Conservation (phyloP, 2,888 invertebrate genomes). For the Petrophora chlorosata region DNA sequence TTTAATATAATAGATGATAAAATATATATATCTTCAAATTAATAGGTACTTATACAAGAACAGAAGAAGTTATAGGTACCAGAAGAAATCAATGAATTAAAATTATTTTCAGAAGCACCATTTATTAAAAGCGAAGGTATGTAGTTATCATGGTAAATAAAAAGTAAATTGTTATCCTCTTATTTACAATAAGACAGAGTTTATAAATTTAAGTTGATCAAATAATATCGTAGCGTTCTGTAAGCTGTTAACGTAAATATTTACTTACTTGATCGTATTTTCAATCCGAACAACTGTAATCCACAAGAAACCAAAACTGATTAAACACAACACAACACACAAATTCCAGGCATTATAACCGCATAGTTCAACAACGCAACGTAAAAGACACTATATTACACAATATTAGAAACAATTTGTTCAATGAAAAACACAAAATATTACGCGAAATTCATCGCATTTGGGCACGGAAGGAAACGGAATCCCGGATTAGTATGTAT, state of each 20-base stretch:
- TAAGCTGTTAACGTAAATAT: slow-evolving; percentile 60
- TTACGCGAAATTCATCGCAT: slow-evolving; percentile 52
- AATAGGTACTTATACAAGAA: too few species aligned
- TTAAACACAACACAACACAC: slow-evolving; percentile 53
- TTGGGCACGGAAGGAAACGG: slow-evolving; percentile 52
- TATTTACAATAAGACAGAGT: too few species aligned
- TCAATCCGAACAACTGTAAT: slow-evolving; percentile 69
- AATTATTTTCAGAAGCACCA: too few species aligned
- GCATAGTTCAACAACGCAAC: slow-evolving; percentile 55
- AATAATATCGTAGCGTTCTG: slow-evolving; percentile 11
- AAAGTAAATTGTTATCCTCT: too few species aligned
- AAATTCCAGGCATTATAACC: slow-evolving; percentile 70
- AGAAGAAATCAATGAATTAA: too few species aligned
- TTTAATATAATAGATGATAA: too few species aligned
- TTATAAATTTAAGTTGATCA: slow-evolving; percentile 7
- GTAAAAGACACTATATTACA: slow-evolving; percentile 51
- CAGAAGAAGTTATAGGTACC: too few species aligned
- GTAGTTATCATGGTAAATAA: too few species aligned
- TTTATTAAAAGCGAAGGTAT: too few species aligned
- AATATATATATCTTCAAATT: too few species aligned
- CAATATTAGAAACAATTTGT: slow-evolving; percentile 46
- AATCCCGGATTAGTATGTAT: slow-evolving; percentile 45
- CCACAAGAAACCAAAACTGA: slow-evolving; percentile 50
- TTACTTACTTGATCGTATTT: slow-evolving; percentile 77
- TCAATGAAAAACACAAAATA: slow-evolving; percentile 47